Evolutionary conservation across 2,888 invertebrate genomes (phyloP).

Genomic region (Biston stratarius): DNA sequence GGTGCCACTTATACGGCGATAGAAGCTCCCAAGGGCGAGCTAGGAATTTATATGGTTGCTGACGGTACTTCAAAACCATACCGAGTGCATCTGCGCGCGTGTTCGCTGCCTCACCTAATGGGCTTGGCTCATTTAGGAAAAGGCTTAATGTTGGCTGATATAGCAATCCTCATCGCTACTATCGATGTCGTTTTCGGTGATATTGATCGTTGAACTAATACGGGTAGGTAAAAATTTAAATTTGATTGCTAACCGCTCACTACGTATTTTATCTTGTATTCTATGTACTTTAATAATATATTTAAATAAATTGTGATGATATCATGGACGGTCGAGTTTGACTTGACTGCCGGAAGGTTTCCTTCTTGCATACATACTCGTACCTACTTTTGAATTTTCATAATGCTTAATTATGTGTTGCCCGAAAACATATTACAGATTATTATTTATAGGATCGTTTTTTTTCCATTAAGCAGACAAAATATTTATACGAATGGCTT

Average conservation of each 20-base stretch:
- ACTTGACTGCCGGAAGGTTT: too few relatives aligned
- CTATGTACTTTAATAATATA: neutral
- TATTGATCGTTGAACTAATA: conserved; percentile 24
- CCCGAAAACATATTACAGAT: too few relatives aligned
- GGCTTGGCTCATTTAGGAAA: conserved; percentile 88
- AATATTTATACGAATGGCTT: too few relatives aligned
- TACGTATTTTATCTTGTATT: neutral
- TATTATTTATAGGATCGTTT: too few relatives aligned
- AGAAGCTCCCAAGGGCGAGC: conserved; percentile 95
- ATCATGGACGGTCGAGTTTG: too few relatives aligned
- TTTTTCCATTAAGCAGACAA: too few relatives aligned
- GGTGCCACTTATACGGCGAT: conserved; percentile 92
- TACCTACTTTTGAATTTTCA: too few relatives aligned
- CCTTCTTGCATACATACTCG: too few relatives aligned
- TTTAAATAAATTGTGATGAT: neutral
- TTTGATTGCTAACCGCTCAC: neutral
- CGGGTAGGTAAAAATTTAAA: neutral
- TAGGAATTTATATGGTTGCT: conserved; percentile 94
- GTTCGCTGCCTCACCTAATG: conserved; percentile 87
- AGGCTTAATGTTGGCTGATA: conserved; percentile 91
- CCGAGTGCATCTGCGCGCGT: conserved; percentile 87
- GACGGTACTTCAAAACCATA: conserved; percentile 93
- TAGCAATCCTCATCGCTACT: conserved; percentile 91
- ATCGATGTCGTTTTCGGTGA: conserved; percentile 34
- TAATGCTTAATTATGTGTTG: too few relatives aligned